A percentile compares a stretch with the other conserved stretches of the same genome.
These are phyloP conservation scores for Corydoras maculifer DNA, from an alignment of 2,113 vertebrate species.

Conservation along the genomic window DNA sequence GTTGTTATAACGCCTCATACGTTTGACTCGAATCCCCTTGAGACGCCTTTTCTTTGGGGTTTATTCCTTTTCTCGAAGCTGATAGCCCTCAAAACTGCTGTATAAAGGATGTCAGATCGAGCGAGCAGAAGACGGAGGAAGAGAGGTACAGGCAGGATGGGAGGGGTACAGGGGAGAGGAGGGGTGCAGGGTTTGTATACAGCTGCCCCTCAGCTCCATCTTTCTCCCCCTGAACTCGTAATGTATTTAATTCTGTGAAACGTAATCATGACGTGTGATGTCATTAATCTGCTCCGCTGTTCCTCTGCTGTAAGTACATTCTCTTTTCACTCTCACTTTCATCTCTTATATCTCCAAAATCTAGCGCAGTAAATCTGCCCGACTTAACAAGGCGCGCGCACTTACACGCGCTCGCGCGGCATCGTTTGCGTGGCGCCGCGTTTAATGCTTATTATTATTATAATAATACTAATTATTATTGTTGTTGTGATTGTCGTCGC, in stretches of 20 bases:
- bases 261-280: constrained; percentile 80
- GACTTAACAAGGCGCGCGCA: constrained; percentile 7
- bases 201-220: constrained; percentile 59
- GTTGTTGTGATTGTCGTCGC: too few species aligned
- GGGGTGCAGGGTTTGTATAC: constrained; percentile 74
- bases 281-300: constrained; percentile 77
- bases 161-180: constrained; percentile 61
- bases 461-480: too few species aligned
- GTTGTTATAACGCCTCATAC: too few species aligned
- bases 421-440: background rate
- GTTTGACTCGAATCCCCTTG: too few species aligned
- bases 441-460: too few species aligned
- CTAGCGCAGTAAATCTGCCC: constrained; percentile 36
- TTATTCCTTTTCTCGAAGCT: too few species aligned
- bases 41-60: too few species aligned
- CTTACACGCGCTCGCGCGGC: background rate
- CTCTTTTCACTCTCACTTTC: constrained; percentile 64
- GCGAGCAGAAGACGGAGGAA: constrained; percentile 52
- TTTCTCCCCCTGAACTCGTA: constrained; percentile 72
- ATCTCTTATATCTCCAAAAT: constrained; percentile 57
- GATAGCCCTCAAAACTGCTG: constrained; percentile 44
- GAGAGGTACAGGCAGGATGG: constrained; percentile 45
- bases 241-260: constrained; percentile 82
- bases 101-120: constrained; percentile 50
- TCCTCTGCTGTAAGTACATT: constrained; percentile 75